A percentile compares a stretch with the other conserved stretches of the same genome.
Evolutionary conservation across 1,140 invertebrate genomes (phyloP).

Genomic region (Dreissena polymorpha): DNA sequence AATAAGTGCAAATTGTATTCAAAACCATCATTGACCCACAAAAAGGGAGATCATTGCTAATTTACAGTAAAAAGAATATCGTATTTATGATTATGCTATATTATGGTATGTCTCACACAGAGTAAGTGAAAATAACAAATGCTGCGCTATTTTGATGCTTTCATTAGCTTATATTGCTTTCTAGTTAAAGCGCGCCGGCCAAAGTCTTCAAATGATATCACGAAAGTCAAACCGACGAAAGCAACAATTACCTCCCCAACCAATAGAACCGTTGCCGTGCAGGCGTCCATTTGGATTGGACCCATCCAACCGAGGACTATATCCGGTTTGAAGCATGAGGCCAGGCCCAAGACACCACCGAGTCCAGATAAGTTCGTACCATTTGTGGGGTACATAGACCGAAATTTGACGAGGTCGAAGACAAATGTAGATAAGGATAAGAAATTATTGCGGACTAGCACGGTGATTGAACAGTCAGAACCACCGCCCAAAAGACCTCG

Average conservation of each 20-base stretch:
- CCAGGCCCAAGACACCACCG: neutral
- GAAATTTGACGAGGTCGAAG: slow-evolving; percentile 3
- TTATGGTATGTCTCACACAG: neutral
- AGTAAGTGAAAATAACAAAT: neutral
- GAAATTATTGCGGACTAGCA: neutral
- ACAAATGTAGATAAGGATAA: neutral
- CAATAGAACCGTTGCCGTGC: slow-evolving; percentile 12
- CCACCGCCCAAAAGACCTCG: neutral
- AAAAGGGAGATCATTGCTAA: neutral
- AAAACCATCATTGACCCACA: neutral
- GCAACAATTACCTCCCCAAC: neutral
- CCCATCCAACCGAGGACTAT: slow-evolving; percentile 22
- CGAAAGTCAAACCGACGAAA: slow-evolving; percentile 11
- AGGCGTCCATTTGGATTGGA: slow-evolving; percentile 36
- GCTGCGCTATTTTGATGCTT: neutral
- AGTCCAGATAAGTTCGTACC: slow-evolving; percentile 27
- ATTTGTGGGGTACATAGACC: neutral
- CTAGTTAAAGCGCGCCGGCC: neutral
- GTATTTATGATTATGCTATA: neutral
- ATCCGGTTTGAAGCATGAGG: neutral
- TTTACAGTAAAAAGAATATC: neutral
- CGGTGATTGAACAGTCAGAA: neutral
- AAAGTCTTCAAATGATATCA: slow-evolving; percentile 36
- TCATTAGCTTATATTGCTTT: neutral
- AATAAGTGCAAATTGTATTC: too few relatives aligned